Evolutionary conservation across 2,113 vertebrate genomes (phyloP).

Genomic region (Onychostoma macrolepis): DNA sequence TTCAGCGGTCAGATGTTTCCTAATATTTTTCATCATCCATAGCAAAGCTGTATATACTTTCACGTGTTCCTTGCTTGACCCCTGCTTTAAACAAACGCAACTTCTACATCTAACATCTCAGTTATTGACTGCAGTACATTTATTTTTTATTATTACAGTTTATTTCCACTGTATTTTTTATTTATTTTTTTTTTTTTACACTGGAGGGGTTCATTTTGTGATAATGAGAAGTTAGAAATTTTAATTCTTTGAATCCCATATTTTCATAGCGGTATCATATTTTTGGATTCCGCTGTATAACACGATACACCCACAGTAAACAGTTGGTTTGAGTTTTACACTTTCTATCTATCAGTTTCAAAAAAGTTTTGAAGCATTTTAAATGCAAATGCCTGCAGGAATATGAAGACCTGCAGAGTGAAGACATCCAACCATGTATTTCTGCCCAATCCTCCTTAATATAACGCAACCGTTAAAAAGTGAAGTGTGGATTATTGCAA

Average conservation of each 20-base stretch:
- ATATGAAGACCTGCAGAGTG: not conserved
- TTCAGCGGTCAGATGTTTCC: not conserved
- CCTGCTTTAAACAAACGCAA: not conserved
- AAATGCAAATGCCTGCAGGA: slow-evolving; percentile 9
- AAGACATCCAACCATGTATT: slow-evolving; percentile 2
- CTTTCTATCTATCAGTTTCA: not conserved
- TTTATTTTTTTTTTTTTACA: not conserved
- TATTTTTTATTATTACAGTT: too few relatives aligned
- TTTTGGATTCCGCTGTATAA: not conserved
- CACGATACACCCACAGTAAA: not conserved
- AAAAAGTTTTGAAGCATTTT: not conserved
- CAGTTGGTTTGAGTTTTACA: not conserved
- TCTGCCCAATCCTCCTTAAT: not conserved
- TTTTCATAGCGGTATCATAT: not conserved
- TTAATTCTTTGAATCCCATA: not conserved
- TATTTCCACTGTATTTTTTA: not conserved
- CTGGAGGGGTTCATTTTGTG: not conserved
- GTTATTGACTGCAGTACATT: not conserved
- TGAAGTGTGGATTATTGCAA: slow-evolving; percentile 20
- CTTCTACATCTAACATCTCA: not conserved
- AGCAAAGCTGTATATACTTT: not conserved
- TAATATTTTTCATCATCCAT: not conserved
- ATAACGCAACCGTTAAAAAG: slow-evolving; percentile 7
- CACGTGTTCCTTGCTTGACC: not conserved
- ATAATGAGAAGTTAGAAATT: not conserved